A percentile compares a stretch with the other conserved stretches of the same genome.
phyloP scores from a whole-genome alignment of 2,113 vertebrate species.

The Oreochromis tanganicae region DNA sequence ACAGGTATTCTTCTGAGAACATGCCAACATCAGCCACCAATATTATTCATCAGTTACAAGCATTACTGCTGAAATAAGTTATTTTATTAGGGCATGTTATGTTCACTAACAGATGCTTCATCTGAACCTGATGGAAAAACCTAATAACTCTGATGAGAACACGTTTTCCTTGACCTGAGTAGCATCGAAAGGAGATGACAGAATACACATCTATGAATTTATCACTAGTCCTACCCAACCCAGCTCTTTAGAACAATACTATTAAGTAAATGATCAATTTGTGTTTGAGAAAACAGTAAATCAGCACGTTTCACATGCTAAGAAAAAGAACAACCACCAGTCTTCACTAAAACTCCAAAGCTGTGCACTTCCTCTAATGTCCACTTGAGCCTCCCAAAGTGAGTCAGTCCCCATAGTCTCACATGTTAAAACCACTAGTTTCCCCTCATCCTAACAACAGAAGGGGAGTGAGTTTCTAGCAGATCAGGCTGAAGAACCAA shows the following conservation, averaged over 20 bases:
- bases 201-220: not conserved
- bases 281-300: not conserved
- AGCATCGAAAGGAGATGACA: not conserved
- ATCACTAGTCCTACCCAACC: not conserved
- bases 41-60: not conserved
- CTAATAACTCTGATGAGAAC: not conserved
- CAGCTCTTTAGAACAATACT: not conserved
- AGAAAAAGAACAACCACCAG: not conserved
- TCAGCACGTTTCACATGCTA: not conserved
- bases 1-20: not conserved
- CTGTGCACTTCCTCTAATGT: not conserved
- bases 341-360: not conserved
- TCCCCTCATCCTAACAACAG: not conserved
- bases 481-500: not conserved
- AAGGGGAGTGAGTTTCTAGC: not conserved
- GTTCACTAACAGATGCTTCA: not conserved
- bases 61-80: not conserved
- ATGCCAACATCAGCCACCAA: not conserved
- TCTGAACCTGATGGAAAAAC: not conserved
- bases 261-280: not conserved
- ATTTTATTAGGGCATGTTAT: not conserved
- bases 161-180: not conserved
- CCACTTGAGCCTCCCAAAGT: not conserved
- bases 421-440: not conserved
- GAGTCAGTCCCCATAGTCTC: not conserved